phyloP scores from a whole-genome alignment of 30 jellyfish, hydroid and myxozoan genomes.

The Aurelia sp. region DNA sequence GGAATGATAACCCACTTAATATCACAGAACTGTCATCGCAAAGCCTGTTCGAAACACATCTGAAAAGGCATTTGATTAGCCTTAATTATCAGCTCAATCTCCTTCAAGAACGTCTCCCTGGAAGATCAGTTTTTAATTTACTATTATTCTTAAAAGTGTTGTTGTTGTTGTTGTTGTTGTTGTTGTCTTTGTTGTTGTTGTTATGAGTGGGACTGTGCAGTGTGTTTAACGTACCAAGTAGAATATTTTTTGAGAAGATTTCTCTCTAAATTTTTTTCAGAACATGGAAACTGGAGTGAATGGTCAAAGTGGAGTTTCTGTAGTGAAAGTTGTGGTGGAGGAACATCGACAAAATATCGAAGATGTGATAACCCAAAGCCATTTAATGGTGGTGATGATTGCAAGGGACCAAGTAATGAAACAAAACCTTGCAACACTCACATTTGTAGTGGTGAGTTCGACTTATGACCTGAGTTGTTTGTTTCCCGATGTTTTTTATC shows the following conservation, averaged over 20 bases:
- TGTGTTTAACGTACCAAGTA: not conserved
- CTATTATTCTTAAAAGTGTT: too few relatives aligned
- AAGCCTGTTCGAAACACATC: too few relatives aligned
- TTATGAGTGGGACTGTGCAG: too few relatives aligned
- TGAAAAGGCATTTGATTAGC: too few relatives aligned
- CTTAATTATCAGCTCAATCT: too few relatives aligned
- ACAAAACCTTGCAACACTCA: constrained; percentile 28
- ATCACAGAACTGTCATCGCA: too few relatives aligned
- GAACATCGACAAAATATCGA: constrained; percentile 27
- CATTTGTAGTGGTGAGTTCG: constrained; percentile 63
- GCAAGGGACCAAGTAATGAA: constrained; percentile 31
- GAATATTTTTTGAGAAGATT: not conserved
- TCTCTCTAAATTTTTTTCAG: not conserved
- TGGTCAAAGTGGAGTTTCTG: constrained; percentile 77
- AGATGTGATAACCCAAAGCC: constrained; percentile 72
- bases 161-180: too few relatives aligned
- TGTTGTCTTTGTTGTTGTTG: too few relatives aligned
- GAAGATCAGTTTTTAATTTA: too few relatives aligned
- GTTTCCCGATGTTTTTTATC: not conserved
- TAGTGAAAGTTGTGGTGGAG: constrained; percentile 72
- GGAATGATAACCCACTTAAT: too few relatives aligned
- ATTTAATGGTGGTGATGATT: constrained; percentile 68
- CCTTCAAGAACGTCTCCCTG: too few relatives aligned
- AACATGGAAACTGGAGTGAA: constrained; percentile 81
- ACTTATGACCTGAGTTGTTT: too few relatives aligned